Percentiles rank a stretch among this genome's conserved stretches.
Conservation (phyloP, 1,140 invertebrate genomes). For the Adelges cooleyi region DNA sequence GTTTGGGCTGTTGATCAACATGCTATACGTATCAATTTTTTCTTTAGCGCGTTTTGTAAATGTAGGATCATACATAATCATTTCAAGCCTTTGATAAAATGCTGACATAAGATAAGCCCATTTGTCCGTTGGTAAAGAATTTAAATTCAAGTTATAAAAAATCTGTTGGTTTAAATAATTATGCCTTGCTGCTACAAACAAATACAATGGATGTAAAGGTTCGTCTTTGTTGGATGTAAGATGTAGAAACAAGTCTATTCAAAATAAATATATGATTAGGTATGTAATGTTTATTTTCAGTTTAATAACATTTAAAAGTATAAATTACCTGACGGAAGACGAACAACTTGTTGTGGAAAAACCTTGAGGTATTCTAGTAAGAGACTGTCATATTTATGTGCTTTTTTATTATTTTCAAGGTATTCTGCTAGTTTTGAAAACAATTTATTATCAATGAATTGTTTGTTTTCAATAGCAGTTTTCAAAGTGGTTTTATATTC, state of each 20-base stretch:
- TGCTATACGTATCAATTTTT: not conserved
- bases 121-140: constrained; percentile 6
- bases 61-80: not conserved
- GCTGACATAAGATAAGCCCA: constrained; percentile 11
- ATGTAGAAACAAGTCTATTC: not conserved
- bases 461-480: not conserved
- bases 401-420: not conserved
- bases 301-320: not conserved
- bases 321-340: not conserved
- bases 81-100: not conserved
- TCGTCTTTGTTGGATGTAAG: not conserved
- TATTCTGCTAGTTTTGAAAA: not conserved
- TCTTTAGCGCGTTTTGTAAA: not conserved
- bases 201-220: constrained; percentile 17
- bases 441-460: not conserved
- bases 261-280: not conserved
- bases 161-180: not conserved
- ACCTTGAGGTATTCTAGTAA: not conserved
- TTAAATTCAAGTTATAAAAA: not conserved
- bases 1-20: not conserved
- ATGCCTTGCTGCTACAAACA: not conserved
- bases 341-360: not conserved
- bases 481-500: not conserved
- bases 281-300: not conserved
- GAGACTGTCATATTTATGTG: not conserved